A percentile compares a stretch with the other conserved stretches of the same genome.
phyloP scores from a whole-genome alignment of 2,113 vertebrate species.

The Peucedramus taeniatus region DNA sequence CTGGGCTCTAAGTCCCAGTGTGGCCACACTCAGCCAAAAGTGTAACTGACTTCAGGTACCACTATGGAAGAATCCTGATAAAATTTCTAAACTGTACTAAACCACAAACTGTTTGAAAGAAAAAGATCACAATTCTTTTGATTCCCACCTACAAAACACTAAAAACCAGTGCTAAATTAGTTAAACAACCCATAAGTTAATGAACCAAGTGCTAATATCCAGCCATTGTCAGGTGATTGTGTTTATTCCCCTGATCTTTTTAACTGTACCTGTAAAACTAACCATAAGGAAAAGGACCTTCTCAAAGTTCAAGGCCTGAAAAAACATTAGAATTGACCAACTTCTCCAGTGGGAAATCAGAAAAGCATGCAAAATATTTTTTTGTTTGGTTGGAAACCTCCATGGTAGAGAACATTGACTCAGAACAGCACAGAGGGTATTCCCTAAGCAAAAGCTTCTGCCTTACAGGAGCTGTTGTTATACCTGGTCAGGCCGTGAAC shows the following conservation, averaged over 20 bases:
- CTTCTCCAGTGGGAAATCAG: background rate
- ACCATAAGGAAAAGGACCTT: background rate
- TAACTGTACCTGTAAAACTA: background rate
- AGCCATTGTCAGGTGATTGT: too few species aligned
- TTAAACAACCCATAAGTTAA: background rate
- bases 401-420: background rate
- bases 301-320: background rate
- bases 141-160: background rate
- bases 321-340: background rate
- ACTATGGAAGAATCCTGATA: background rate
- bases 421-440: background rate
- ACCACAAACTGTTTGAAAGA: background rate
- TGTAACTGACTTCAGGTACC: accelerated
- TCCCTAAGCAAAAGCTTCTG: background rate
- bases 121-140: background rate
- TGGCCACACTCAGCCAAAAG: background rate
- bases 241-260: background rate
- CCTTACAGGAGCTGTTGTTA: background rate
- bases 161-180: background rate
- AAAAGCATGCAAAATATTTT: background rate
- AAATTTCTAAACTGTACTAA: background rate
- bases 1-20: background rate
- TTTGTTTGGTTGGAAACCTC: background rate
- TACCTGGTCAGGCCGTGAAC: background rate
- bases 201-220: accelerated